Evolutionary conservation across 2,888 invertebrate species (phyloP), one percentile per base, ranked within the genome.

Genomic region (Orthosia cruda): DNA sequence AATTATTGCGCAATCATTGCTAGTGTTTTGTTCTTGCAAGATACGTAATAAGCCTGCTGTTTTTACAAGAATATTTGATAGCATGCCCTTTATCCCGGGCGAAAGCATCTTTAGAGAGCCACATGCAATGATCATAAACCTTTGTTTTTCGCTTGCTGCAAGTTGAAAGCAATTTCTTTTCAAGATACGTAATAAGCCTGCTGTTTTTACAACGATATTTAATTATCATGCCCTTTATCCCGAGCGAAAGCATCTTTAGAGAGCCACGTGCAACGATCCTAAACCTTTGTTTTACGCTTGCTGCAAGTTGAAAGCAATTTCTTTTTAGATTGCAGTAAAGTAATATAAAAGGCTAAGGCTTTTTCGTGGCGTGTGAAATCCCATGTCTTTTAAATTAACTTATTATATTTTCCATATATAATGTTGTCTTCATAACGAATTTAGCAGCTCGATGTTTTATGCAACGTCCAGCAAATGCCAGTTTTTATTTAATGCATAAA

Each of bases 401-500:
- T 16, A 12, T 32, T 20, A 20, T 20, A 13, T 18, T 47, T 32
- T 20, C 49, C 68, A 16, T 15, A 32, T 16, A 20, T 26, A 26
- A 16, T 26, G 32, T 23, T 68, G 55, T 26, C 32, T 23, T 68
- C 23, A n/a, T 74, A 59, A 50, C 32, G 40, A 20, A 12, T 45
- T 75, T 45, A 45, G 49, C 3, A 15, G n/a, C 3, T 13, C 3
- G 13, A 50, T 50, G 61, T 71, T 50, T 50, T 45, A 75, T 75
- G 62, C 40, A 72, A 40, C 49, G 13, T 45, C 40, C n/a, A 40
- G 23, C 26, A 62, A 15, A 76, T 32, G n/a, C 18, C 20, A 61
- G n/a, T 32, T 61, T 32, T n/a, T 52, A 49, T 49, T 74, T 55
- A 32, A 74, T 74, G 23, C 32, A 74, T 50, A 68, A n/a, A 18